Evolutionary conservation across 2,113 vertebrate species (phyloP).

Genomic region (Agapornis roseicollis): DNA sequence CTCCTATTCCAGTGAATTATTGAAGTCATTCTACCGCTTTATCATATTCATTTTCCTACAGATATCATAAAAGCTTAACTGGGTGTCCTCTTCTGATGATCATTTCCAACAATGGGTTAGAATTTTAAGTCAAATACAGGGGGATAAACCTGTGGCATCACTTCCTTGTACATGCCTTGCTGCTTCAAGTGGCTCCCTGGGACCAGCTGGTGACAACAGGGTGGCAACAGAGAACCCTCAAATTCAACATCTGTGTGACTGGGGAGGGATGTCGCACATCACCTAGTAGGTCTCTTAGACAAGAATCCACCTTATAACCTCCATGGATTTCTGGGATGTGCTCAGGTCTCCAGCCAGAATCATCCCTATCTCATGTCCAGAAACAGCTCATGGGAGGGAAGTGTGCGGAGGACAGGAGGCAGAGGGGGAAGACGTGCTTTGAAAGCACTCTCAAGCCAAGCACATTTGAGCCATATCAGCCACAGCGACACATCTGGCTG

Average conservation of each 20-base stretch:
- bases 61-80: not conserved
- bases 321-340: not conserved
- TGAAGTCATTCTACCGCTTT: not conserved
- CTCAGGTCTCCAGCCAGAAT: not conserved
- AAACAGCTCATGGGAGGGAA: not conserved
- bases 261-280: too few species aligned
- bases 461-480: rapidly evolving
- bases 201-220: rapidly evolving
- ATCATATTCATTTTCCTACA: not conserved
- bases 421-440: not conserved
- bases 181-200: rapidly evolving
- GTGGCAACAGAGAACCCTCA: not conserved
- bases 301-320: not conserved
- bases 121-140: not conserved
- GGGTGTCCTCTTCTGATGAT: not conserved
- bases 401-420: not conserved
- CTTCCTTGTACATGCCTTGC: not conserved
- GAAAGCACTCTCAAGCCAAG: not conserved
- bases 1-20: not conserved
- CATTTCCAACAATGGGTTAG: not conserved
- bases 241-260: not conserved
- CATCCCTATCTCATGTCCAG: not conserved
- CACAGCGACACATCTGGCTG: rapidly evolving
- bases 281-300: not conserved
- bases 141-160: not conserved